Conservation (phyloP, 2,888 invertebrate species). For the Agriopis leucophaearia region DNA sequence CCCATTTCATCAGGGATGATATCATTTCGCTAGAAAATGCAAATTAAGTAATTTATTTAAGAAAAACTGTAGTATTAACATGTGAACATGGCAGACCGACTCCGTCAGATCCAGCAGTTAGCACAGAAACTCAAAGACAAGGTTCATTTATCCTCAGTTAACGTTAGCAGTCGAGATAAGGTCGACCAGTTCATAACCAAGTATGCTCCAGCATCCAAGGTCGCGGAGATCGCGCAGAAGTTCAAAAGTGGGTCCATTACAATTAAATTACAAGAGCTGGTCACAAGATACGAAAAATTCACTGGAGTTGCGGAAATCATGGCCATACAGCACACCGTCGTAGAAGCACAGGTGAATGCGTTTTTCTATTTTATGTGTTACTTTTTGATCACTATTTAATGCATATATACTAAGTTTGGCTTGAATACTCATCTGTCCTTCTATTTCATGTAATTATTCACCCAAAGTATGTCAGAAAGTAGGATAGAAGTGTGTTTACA, state of each 20-base stretch:
- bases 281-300: slow-evolving; percentile 89
- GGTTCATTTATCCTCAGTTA: slow-evolving; percentile 65
- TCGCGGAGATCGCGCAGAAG: slow-evolving; percentile 73
- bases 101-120: slow-evolving; percentile 63
- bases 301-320: slow-evolving; percentile 93
- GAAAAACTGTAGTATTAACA: slow-evolving; percentile 58
- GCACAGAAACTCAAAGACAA: slow-evolving; percentile 74
- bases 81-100: slow-evolving; percentile 79
- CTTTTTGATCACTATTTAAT: slow-evolving; percentile 12
- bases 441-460: neutral
- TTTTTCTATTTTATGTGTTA: slow-evolving; percentile 8
- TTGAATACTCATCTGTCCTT: neutral
- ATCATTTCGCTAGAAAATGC: slow-evolving; percentile 58
- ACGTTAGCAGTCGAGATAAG: slow-evolving; percentile 64
- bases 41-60: slow-evolving; percentile 44
- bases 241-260: slow-evolving; percentile 70
- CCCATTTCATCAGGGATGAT: slow-evolving; percentile 43
- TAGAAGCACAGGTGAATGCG: slow-evolving; percentile 86
- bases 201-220: slow-evolving; percentile 71
- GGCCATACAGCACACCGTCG: slow-evolving; percentile 90
- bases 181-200: slow-evolving; percentile 74
- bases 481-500: neutral
- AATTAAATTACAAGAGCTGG: slow-evolving; percentile 77
- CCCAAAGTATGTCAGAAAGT: neutral
- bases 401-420: neutral